phyloP scores from a whole-genome alignment of 2,113 vertebrate species.

The Sceloporus tristichus region DNA sequence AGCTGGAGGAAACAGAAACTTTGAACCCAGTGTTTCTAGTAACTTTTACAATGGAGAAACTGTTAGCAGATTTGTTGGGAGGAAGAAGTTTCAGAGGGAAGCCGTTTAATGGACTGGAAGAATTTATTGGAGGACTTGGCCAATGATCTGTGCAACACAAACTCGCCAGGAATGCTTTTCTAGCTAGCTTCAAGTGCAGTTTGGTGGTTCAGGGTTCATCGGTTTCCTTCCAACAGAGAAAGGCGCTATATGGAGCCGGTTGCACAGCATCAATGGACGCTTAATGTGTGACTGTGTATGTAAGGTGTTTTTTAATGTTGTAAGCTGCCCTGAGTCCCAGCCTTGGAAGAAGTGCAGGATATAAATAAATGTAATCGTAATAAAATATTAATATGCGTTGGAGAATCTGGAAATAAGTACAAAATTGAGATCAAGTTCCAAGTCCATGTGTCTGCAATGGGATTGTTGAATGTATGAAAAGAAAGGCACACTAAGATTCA shows the following conservation, averaged over 20 bases:
- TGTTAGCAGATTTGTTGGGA: constrained; percentile 62
- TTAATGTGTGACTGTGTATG: background rate
- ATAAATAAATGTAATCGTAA: too few relatives aligned
- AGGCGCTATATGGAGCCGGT: background rate
- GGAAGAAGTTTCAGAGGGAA: constrained; percentile 51
- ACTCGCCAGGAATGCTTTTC: constrained; percentile 37
- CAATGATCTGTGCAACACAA: constrained; percentile 7
- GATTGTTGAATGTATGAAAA: too few relatives aligned
- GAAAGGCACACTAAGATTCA: too few relatives aligned
- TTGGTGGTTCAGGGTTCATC: background rate
- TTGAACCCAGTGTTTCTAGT: constrained; percentile 45
- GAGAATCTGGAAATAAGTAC: background rate
- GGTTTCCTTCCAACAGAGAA: constrained; percentile 37
- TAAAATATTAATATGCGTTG: too few relatives aligned
- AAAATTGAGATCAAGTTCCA: background rate
- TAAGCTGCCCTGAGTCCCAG: too few relatives aligned
- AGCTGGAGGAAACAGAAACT: background rate
- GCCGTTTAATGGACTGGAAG: constrained; percentile 50
- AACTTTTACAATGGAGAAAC: constrained; percentile 60
- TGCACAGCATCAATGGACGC: background rate
- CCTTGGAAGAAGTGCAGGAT: too few relatives aligned
- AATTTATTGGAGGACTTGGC: background rate
- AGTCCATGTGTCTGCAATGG: background rate
- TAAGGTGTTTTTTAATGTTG: too few relatives aligned
- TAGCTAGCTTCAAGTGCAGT: constrained; percentile 9